Evolutionary conservation across 2,113 vertebrate species (phyloP), one percentile per base, ranked within the genome.

Genomic region (Gobius niger): DNA sequence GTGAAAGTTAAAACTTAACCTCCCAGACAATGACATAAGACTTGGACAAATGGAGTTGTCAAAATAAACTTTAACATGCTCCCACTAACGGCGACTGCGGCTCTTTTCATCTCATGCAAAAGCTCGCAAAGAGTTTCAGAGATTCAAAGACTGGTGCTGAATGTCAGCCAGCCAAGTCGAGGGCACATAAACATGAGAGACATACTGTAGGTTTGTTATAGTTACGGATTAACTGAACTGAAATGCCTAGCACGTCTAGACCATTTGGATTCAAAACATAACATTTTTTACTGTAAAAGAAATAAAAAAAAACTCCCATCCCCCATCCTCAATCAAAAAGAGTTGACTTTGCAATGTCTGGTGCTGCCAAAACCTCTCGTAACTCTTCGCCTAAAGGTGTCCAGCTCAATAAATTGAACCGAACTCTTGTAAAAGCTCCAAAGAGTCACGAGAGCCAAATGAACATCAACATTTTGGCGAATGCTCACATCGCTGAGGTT

Each of bases 1-100:
- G 62, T 54, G 56, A 64, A 72, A 34, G 68, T 73, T 78, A 44
- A 79, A 67, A 72, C 40, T 44, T 61, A 62, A 67, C 80, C 62
- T 69, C 67, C 59, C n/a, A 78, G 73, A 80, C 80, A 65, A 63
- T 82, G 72, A 85, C 79, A 68, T 81, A 81, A 86, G 40, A 68
- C 70, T 81, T 82, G 78, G 80, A 73, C 72, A 67, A 65, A 73
- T 69, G 44, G 67, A 75, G 70, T 14, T 68, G 68, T 64, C 78
- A 80, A 74, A 90, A 72, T 68, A 85, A 90, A 90, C 76, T 87
- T 54, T 78, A 51, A 73, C 88, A 13, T 60, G 53, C 50, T 67
- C 63, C 73, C 65, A 42, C 75, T 73, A 80, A 88, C 85, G 70
- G 63, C 8, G 12, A 76, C 69, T 69, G 56, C 41, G 75, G 75